These are phyloP conservation scores for Ferdinandea cuprea DNA, from an alignment of 2,888 invertebrate species.

Conservation along the genomic window DNA sequence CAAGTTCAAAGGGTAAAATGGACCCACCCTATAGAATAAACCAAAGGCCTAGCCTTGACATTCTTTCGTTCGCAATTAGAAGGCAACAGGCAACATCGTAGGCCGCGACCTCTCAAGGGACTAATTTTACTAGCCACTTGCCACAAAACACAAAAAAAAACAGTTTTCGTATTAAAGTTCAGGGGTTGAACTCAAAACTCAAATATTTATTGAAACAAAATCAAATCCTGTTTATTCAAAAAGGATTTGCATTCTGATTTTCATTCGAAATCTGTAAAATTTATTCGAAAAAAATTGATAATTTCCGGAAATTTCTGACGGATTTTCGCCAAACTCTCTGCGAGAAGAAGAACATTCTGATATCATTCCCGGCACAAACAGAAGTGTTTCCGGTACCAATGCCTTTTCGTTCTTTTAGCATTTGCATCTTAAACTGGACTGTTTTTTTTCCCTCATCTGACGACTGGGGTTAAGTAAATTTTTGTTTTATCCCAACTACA, in stretches of 20 bases:
- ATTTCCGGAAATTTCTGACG: not conserved
- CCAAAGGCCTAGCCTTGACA: too few relatives aligned
- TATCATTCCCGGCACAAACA: not conserved
- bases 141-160: too few relatives aligned
- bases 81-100: too few relatives aligned
- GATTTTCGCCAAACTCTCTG: not conserved
- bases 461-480: conserved; percentile 9
- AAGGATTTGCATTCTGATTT: not conserved
- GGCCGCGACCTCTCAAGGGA: too few relatives aligned
- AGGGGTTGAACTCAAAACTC: too few relatives aligned
- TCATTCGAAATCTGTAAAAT: not conserved
- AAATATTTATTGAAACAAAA: not conserved
- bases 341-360: not conserved
- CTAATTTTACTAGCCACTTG: too few relatives aligned
- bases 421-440: conserved; percentile 26
- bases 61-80: too few relatives aligned
- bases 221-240: not conserved
- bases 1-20: too few relatives aligned
- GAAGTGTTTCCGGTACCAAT: not conserved
- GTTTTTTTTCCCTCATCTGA: not conserved
- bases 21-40: too few relatives aligned
- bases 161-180: too few relatives aligned
- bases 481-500: not conserved
- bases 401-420: not conserved
- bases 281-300: not conserved